Evolutionary conservation across 2,888 invertebrate species (phyloP).

Genomic region (Perizoma flavofasciatum): DNA sequence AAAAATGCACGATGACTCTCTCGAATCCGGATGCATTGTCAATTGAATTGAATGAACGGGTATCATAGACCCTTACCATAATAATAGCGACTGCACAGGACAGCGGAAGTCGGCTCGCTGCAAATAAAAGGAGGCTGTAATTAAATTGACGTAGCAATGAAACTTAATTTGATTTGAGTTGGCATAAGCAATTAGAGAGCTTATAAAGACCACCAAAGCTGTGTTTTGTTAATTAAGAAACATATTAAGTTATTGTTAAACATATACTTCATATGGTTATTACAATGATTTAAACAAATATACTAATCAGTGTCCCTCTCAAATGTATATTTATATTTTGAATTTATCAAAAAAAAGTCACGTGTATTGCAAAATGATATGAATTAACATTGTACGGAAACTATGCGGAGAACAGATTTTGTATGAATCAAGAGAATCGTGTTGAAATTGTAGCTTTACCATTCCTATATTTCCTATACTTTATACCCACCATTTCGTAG

Average conservation of each 20-base stretch:
- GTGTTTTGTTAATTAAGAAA: not conserved
- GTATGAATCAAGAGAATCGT: too few species aligned
- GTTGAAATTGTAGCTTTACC: too few species aligned
- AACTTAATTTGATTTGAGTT: slow-evolving; percentile 11
- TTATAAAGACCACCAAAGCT: slow-evolving; percentile 15
- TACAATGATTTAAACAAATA: too few species aligned
- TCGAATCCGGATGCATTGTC: not conserved
- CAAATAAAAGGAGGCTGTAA: slow-evolving; percentile 3
- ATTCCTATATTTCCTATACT: too few species aligned
- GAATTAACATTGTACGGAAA: too few species aligned
- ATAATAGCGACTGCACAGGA: slow-evolving; percentile 10
- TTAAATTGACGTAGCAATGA: slow-evolving; percentile 9
- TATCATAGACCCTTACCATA: slow-evolving; percentile 1
- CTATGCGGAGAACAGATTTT: too few species aligned
- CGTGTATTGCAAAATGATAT: too few species aligned
- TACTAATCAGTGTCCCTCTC: too few species aligned
- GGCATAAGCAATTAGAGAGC: slow-evolving; percentile 6
- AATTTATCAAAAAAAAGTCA: too few species aligned
- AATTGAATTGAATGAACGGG: not conserved
- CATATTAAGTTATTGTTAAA: not conserved
- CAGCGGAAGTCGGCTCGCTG: slow-evolving; percentile 16
- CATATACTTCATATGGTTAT: not conserved
- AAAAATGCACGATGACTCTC: too few species aligned
- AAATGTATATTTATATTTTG: too few species aligned
- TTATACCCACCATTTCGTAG: too few species aligned